phyloP scores from a whole-genome alignment of 2,888 invertebrate genomes.

The Trisateles emortualis region DNA sequence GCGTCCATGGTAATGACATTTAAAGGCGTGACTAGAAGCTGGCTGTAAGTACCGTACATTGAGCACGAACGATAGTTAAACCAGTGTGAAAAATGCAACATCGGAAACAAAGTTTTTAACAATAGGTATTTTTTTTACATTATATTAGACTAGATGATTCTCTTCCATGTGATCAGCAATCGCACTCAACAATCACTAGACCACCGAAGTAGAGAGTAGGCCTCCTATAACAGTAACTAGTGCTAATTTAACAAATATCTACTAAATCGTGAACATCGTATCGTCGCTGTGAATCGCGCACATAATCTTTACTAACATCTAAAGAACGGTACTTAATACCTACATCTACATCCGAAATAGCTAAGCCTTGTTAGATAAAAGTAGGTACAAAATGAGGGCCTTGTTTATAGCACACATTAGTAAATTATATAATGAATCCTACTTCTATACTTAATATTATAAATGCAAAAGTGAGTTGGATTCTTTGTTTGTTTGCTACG shows the following conservation, averaged over 20 bases:
- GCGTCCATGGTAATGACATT: conserved; percentile 64
- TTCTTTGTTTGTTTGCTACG: too few relatives aligned
- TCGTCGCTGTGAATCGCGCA: conserved; percentile 32
- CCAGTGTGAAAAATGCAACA: too few relatives aligned
- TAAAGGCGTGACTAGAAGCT: conserved; percentile 62
- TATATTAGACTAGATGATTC: too few relatives aligned
- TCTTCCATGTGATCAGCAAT: too few relatives aligned
- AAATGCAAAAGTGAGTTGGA: too few relatives aligned
- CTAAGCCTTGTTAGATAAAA: not conserved
- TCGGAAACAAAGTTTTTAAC: too few relatives aligned
- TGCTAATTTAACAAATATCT: conserved; percentile 33
- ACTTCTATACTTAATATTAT: too few relatives aligned
- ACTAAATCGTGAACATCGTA: conserved; percentile 38
- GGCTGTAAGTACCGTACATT: conserved; percentile 55
- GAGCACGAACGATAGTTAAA: conserved; percentile 40
- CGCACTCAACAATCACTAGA: too few relatives aligned
- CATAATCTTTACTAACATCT: conserved; percentile 34
- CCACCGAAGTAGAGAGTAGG: too few relatives aligned
- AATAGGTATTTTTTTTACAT: too few relatives aligned
- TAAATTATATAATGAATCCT: too few relatives aligned
- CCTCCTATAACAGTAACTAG: conserved; percentile 30
- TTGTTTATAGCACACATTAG: not conserved
- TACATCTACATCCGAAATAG: conserved; percentile 12
- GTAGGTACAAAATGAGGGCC: not conserved
- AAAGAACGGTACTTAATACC: conserved; percentile 38